Evolutionary conservation across 2,797 vertebrate genomes (phyloP).

Genomic region (Columba guinea): DNA sequence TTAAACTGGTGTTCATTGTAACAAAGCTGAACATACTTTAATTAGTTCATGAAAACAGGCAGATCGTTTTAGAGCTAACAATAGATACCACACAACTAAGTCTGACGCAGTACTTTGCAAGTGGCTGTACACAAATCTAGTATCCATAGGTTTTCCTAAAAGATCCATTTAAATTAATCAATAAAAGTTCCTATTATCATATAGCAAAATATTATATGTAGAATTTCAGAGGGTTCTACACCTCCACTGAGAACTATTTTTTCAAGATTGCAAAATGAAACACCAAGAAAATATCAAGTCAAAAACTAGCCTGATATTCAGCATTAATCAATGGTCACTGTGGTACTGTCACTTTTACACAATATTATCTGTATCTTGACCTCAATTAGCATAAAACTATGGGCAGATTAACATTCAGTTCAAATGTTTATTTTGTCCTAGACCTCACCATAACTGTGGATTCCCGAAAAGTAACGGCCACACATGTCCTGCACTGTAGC

Average conservation of each 20-base stretch:
- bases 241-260: neutral
- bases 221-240: neutral
- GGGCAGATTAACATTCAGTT: neutral
- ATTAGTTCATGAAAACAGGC: neutral
- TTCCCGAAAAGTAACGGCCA: neutral
- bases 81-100: neutral
- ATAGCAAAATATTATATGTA: neutral
- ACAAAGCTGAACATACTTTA: neutral
- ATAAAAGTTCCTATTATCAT: neutral
- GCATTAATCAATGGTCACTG: neutral
- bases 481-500: neutral
- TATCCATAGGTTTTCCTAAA: neutral
- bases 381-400: neutral
- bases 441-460: neutral
- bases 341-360: neutral
- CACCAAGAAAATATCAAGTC: neutral
- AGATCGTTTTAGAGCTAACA: neutral
- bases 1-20: neutral
- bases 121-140: neutral
- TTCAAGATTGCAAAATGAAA: neutral
- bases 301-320: neutral
- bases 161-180: neutral
- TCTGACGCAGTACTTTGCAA: neutral
- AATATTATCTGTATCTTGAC: neutral
- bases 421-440: neutral